phyloP scores from a whole-genome alignment of 2,113 vertebrate genomes.

The Corythornis vintsioides region DNA sequence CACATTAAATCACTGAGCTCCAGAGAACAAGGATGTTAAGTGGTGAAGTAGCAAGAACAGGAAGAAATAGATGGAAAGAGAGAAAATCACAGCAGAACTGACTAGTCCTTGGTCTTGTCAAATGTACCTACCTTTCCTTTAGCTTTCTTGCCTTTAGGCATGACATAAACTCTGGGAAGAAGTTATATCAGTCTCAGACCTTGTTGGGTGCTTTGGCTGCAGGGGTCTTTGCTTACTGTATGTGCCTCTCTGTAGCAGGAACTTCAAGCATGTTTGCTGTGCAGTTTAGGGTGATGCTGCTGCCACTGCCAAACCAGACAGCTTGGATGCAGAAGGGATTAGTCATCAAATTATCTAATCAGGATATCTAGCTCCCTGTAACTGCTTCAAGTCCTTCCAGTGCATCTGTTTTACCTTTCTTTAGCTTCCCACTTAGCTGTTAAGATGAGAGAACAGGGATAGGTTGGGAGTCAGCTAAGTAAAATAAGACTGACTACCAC shows the following conservation, averaged over 20 bases:
- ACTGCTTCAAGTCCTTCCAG: not conserved
- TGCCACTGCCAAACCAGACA: not conserved
- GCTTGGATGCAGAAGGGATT: too few species aligned
- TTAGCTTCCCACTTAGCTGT: not conserved
- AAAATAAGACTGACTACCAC: not conserved
- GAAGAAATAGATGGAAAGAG: not conserved
- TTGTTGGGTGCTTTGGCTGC: not conserved
- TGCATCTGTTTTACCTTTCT: not conserved
- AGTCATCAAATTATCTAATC: not conserved
- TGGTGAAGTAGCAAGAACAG: not conserved
- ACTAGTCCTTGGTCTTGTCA: not conserved
- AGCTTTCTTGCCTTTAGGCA: not conserved
- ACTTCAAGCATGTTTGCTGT: accelerated
- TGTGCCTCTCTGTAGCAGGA: not conserved
- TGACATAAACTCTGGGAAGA: not conserved
- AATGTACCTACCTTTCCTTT: not conserved
- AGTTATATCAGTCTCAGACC: not conserved
- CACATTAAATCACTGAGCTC: constrained; percentile 45
- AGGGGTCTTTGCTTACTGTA: not conserved
- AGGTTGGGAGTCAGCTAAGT: not conserved
- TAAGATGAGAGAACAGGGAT: not conserved
- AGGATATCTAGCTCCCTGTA: not conserved
- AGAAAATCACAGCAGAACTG: constrained; percentile 20
- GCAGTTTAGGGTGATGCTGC: not conserved
- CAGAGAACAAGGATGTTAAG: constrained; percentile 28